These are phyloP conservation scores for Chrysolina oricalcia DNA, from an alignment of 2,888 invertebrate species.

Conservation along the genomic window DNA sequence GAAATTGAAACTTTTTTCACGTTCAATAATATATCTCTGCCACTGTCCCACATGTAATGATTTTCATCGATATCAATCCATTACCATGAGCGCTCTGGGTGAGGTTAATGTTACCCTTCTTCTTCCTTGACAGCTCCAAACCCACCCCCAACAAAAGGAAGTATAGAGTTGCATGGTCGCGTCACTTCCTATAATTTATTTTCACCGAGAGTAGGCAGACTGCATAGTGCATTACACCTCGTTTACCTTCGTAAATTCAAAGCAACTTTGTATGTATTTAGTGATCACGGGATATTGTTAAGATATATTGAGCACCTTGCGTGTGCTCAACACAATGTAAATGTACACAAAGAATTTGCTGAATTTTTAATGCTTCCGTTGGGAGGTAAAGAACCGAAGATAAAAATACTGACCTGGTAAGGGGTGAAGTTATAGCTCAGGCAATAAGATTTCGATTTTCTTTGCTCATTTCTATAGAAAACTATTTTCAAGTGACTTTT, in stretches of 20 bases:
- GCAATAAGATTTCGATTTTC: no score
- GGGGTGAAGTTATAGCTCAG: not conserved
- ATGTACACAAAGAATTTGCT: conserved; percentile 2
- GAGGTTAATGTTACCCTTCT: conserved; percentile 19
- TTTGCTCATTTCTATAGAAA: no score
- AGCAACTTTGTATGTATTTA: not conserved
- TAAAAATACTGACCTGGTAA: no score
- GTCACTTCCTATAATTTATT: conserved; percentile 37
- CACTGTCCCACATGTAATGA: not conserved
- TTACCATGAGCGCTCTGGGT: not conserved
- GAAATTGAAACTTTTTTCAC: no score
- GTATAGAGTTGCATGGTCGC: conserved; percentile 29
- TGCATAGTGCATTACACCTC: conserved; percentile 16
- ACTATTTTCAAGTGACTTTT: no score
- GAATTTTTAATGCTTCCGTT: conserved; percentile 16
- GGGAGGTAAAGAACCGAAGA: not conserved
- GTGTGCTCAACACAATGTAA: conserved; percentile 8
- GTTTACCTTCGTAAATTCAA: not conserved
- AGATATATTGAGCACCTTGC: conserved; percentile 2
- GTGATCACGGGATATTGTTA: conserved; percentile 2
- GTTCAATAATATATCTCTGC: not conserved
- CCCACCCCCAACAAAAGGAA: conserved; percentile 35
- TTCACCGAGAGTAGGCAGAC: conserved; percentile 2
- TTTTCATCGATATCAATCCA: conserved; percentile 20
- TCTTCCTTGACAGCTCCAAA: conserved; percentile 21